Base-by-base conservation (phyloP, 2,888 invertebrate genomes). In the Caradrina kadenii region DNA sequence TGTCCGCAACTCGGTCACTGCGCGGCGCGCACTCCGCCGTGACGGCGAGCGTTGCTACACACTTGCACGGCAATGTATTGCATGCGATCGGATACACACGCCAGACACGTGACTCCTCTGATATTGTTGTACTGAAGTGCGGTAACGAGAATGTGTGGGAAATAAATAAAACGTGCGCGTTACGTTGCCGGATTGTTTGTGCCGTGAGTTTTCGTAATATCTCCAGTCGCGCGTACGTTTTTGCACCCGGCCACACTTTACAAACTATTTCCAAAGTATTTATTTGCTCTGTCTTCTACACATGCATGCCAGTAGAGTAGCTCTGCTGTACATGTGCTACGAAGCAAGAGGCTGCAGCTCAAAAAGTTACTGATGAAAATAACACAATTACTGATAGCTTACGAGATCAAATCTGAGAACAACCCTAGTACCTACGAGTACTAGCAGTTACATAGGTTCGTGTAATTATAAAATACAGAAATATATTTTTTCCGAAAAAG, bases 161-260 rank as follows among this genome's bases (percentile, higher is more conserved):
- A 35, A 58, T 74, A 66, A 22, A 50, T 42, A 50, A 19, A 22
- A 21, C 19, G 35, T 56, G 26, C 39, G 55, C 15, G 66, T 19
- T n/a, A 26, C 50, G 35, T 35, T 4, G 1, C 39, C 22, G 64
- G 63, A 63, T 55, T 68, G 59, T 48, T 63, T 22, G 42, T 48
- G 49, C 70, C 39, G 79, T 76, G 67, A 76, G 76, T 76, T 60
- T 54, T 21, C 19, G 19, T 26, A 21, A n/a, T 7, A 55, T 26
- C 21, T 70, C 13, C 35, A n/a, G 22, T 54, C 15, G 13, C 39
- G 31, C 42, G 42, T 17, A 19, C 45, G 42, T 67, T 11, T 10
- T 74, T 31, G 75, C 67, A 49, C 21, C 35, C 26, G 19, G 2
- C 26, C n/a, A 11, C 66, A 53, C 45, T 67, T 66, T 22, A 48